phyloP scores from a whole-genome alignment of 1,140 invertebrate genomes.

The Camponotus floridanus region DNA sequence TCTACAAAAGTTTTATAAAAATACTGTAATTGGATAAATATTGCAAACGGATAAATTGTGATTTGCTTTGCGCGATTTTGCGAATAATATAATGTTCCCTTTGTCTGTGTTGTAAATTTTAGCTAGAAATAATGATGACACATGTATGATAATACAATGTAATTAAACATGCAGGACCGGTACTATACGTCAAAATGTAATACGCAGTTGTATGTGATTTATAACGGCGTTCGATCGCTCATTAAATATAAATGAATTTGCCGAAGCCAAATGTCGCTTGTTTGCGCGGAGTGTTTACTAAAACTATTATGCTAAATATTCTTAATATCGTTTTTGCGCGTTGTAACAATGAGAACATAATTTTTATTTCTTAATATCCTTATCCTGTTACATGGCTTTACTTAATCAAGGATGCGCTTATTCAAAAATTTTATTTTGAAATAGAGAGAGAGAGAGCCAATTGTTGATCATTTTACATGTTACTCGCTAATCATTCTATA shows the following conservation, averaged over 20 bases:
- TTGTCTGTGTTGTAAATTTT: neutral
- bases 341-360: neutral
- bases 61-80: neutral
- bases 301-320: neutral
- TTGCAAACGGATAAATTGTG: neutral
- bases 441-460: neutral
- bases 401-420: no score
- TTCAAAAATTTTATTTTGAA: neutral
- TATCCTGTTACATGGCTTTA: no score
- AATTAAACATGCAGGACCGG: conserved; percentile 26
- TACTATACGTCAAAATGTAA: conserved; percentile 18
- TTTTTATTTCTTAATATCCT: neutral
- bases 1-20: neutral
- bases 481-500: no score
- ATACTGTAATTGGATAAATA: neutral
- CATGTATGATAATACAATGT: neutral
- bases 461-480: neutral
- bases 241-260: conserved; percentile 45
- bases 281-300: neutral
- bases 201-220: conserved; percentile 47
- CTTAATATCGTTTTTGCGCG: neutral
- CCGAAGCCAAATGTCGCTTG: neutral
- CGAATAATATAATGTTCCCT: neutral
- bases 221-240: conserved; percentile 18
- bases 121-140: conserved; percentile 28